phyloP scores from a whole-genome alignment of 2,113 vertebrate species.

The Chlorodrepanis virens region DNA sequence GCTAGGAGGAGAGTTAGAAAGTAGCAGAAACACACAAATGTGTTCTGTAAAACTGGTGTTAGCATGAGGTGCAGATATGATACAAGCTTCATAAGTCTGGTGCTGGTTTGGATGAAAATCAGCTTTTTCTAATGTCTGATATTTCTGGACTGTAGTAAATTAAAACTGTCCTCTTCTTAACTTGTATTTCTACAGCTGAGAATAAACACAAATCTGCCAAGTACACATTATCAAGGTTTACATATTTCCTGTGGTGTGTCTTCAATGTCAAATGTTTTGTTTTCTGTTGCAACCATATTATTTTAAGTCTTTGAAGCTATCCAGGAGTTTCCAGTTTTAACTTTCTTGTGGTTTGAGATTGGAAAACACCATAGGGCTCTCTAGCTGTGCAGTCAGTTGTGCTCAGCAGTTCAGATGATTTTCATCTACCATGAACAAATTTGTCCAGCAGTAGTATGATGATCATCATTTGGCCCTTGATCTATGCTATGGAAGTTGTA shows the following conservation, averaged over 20 bases:
- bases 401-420: background rate
- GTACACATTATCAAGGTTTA: background rate
- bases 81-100: background rate
- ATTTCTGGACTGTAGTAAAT: conserved; percentile 1
- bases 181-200: conserved; percentile 24
- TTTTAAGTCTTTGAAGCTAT: conserved; percentile 31
- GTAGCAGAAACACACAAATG: background rate
- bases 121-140: background rate
- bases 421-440: background rate
- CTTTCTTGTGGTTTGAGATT: background rate
- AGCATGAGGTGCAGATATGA: background rate
- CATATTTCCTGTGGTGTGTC: conserved; percentile 4
- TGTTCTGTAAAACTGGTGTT: background rate
- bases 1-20: background rate
- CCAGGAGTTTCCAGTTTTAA: conserved; percentile 32
- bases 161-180: conserved; percentile 9
- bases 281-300: conserved; percentile 4
- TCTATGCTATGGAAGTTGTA: background rate
- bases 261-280: background rate
- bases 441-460: background rate
- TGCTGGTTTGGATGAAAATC: background rate
- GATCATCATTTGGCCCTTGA: background rate
- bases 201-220: conserved; percentile 2
- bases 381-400: background rate
- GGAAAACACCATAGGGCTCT: background rate